Percentiles rank a stretch among this genome's conserved stretches.
Conservation (phyloP, 1,140 invertebrate genomes). For the Hyles euphorbiae region DNA sequence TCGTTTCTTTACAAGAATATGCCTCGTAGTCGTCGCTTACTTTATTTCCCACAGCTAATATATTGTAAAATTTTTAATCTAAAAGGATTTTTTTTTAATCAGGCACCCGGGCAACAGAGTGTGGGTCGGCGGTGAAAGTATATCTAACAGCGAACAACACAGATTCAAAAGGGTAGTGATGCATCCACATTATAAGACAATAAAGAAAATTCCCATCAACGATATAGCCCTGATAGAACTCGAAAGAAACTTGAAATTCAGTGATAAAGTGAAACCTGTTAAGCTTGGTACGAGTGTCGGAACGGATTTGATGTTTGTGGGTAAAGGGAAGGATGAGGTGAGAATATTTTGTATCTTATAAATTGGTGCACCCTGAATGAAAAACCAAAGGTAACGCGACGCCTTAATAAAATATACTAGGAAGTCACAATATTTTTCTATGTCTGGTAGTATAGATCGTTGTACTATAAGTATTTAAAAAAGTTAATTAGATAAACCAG, state of each 20-base stretch:
- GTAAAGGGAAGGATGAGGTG: background rate
- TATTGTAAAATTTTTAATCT: no score
- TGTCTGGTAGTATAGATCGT: no score
- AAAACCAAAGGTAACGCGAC: no score
- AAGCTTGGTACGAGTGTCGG: conserved; percentile 6
- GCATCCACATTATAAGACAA: background rate
- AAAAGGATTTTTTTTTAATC: no score
- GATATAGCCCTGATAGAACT: conserved; percentile 32
- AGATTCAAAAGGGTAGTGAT: background rate
- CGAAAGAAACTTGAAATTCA: conserved; percentile 19
- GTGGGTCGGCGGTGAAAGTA: conserved; percentile 2
- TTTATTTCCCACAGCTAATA: no score
- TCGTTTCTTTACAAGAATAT: no score
- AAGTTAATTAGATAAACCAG: no score
- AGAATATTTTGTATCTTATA: background rate
- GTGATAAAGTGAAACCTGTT: conserved; percentile 18
- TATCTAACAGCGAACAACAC: background rate
- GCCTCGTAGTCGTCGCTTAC: no score
- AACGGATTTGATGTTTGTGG: background rate
- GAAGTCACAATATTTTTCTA: no score
- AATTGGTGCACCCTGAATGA: no score
- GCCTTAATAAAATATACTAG: no score
- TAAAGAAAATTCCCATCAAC: conserved; percentile 12
- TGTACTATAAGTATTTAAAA: no score
- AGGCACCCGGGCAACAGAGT: background rate